A percentile compares a stretch with the other conserved stretches of the same genome.
Evolutionary conservation across 2,797 vertebrate species (phyloP).

Genomic region (Hippoglossus hippoglossus): DNA sequence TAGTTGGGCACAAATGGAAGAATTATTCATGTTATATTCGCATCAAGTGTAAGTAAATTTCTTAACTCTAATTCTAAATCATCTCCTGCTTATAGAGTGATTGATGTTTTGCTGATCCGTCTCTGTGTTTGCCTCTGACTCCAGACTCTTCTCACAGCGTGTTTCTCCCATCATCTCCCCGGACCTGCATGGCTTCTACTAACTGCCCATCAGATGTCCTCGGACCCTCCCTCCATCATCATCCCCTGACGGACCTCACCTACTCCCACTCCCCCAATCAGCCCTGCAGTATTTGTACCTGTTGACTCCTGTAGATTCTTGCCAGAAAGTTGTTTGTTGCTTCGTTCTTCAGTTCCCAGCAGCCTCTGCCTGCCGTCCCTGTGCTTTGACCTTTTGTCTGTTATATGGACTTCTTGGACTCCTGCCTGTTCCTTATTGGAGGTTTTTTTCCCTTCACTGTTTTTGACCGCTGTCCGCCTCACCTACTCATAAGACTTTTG

Average conservation of each 20-base stretch:
- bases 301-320: background rate
- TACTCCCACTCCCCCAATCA: background rate
- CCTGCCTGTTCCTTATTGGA: background rate
- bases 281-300: background rate
- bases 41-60: constrained; percentile 14
- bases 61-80: constrained; percentile 5
- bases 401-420: background rate
- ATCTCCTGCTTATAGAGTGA: constrained; percentile 1
- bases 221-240: background rate
- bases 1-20: constrained; percentile 35
- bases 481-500: background rate
- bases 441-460: background rate
- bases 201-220: constrained; percentile 3
- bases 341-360: background rate
- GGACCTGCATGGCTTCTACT: background rate
- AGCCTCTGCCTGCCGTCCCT: background rate
- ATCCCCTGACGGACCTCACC: background rate
- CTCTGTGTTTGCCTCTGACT: background rate
- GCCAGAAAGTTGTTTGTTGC: background rate
- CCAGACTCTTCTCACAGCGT: background rate
- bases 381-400: background rate
- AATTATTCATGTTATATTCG: constrained; percentile 41
- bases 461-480: background rate
- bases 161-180: background rate
- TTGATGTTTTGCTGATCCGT: background rate